phyloP scores from a whole-genome alignment of 2,797 vertebrate species.

The Anas capensis region DNA sequence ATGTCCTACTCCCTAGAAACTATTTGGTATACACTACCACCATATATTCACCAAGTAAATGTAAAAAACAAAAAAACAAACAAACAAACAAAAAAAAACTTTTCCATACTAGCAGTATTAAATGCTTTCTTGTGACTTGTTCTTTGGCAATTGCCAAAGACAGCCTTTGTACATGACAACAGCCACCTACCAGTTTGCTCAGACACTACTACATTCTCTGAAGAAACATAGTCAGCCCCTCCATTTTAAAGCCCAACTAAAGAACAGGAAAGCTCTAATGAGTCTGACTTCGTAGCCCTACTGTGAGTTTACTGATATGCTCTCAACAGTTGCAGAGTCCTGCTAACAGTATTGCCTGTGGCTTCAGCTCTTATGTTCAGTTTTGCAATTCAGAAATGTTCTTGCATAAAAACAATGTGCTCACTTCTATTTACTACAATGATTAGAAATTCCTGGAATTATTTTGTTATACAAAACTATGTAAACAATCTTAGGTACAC shows the following conservation, averaged over 20 bases:
- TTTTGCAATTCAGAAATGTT: neutral
- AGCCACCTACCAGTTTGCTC: neutral
- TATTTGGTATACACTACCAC: neutral
- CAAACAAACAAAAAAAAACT: neutral
- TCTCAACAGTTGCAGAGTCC: neutral
- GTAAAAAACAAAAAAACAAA: neutral
- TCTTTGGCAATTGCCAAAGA: neutral
- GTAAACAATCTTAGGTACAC: neutral
- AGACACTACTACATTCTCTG: neutral
- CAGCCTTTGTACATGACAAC: neutral
- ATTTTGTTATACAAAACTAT: neutral
- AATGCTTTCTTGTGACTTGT: neutral
- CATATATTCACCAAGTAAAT: neutral
- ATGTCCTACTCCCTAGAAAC: neutral
- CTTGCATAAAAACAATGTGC: neutral
- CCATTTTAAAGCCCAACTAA: neutral
- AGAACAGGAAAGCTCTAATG: neutral
- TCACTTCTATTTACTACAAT: neutral
- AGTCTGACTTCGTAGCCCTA: neutral
- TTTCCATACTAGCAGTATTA: neutral
- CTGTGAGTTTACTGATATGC: fast-evolving
- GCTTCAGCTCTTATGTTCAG: neutral
- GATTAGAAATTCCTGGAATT: neutral
- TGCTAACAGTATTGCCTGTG: neutral
- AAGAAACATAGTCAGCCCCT: neutral